Evolutionary conservation across 1,140 invertebrate genomes (phyloP).

Genomic region (Conus betulinus): DNA sequence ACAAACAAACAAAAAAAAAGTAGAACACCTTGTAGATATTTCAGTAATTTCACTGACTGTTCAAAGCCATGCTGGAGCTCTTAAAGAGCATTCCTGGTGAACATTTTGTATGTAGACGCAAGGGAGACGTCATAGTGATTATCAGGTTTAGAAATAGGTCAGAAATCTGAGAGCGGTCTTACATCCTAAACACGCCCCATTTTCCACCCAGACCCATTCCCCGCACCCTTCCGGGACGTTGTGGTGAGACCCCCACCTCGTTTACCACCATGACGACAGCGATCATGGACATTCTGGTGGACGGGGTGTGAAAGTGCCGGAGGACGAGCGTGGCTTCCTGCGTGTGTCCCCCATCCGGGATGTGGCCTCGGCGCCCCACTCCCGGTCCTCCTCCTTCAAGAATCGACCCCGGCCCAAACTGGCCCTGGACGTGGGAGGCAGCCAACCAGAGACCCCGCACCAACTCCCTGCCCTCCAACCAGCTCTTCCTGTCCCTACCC

Average conservation of each 20-base stretch:
- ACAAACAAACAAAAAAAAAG: too few relatives aligned
- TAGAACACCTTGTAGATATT: too few relatives aligned
- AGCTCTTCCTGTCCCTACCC: constrained; percentile 38
- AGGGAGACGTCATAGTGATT: neutral
- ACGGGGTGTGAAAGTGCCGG: constrained; percentile 38
- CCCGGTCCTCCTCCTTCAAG: constrained; percentile 61
- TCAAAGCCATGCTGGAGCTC: too few relatives aligned
- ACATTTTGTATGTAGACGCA: too few relatives aligned
- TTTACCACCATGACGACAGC: neutral
- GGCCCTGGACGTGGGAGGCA: constrained; percentile 56
- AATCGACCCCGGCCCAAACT: constrained; percentile 57
- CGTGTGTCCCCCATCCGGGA: constrained; percentile 30
- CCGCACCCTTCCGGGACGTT: too few relatives aligned
- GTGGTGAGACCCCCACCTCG: neutral
- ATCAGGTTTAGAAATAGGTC: neutral
- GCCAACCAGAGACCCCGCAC: constrained; percentile 52
- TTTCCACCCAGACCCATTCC: neutral
- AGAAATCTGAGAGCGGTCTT: neutral
- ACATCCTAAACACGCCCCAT: neutral
- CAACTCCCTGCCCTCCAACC: constrained; percentile 39
- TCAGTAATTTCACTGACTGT: too few relatives aligned
- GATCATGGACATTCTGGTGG: constrained; percentile 42
- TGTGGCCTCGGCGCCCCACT: constrained; percentile 48
- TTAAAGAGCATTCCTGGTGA: too few relatives aligned
- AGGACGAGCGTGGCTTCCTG: constrained; percentile 34